Conservation (phyloP, 1,140 invertebrate genomes). For the Drosophila baimaii region DNA sequence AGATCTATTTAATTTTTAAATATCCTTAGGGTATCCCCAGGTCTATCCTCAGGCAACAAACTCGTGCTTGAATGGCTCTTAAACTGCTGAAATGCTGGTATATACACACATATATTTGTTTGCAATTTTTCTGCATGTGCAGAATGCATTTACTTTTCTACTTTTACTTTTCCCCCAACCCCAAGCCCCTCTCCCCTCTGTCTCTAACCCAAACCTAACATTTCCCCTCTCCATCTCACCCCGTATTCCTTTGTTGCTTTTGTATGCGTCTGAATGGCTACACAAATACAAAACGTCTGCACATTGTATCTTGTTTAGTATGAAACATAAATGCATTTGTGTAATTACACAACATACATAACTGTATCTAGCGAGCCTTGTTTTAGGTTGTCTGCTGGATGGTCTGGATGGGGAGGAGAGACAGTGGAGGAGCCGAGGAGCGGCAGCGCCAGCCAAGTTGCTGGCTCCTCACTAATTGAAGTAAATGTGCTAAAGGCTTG, state of each 20-base stretch:
- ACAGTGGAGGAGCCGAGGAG: background rate
- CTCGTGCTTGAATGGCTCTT: conserved; percentile 54
- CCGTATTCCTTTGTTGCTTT: conserved; percentile 41
- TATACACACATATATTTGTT: conserved; percentile 55
- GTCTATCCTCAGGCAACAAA: background rate
- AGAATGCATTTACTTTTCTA: conserved; percentile 55
- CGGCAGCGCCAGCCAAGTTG: background rate
- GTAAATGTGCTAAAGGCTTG: conserved; percentile 63
- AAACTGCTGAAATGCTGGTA: conserved; percentile 65
- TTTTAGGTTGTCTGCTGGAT: conserved; percentile 36
- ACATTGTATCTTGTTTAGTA: conserved; percentile 56
- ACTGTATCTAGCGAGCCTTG: conserved; percentile 53
- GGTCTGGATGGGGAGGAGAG: background rate
- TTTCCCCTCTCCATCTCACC: conserved; percentile 9
- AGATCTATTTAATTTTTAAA: too few species aligned
- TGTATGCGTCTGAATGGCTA: conserved; percentile 74
- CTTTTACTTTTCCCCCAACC: conserved; percentile 31
- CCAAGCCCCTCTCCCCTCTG: background rate
- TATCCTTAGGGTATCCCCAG: background rate
- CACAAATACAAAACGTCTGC: conserved; percentile 78
- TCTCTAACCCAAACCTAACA: background rate
- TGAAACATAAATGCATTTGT: conserved; percentile 77
- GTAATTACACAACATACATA: conserved; percentile 72
- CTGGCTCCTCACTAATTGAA: conserved; percentile 53
- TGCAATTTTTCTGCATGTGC: conserved; percentile 59